Conservation (phyloP, 1,140 invertebrate genomes). For the Gonioctena quinquepunctata region DNA sequence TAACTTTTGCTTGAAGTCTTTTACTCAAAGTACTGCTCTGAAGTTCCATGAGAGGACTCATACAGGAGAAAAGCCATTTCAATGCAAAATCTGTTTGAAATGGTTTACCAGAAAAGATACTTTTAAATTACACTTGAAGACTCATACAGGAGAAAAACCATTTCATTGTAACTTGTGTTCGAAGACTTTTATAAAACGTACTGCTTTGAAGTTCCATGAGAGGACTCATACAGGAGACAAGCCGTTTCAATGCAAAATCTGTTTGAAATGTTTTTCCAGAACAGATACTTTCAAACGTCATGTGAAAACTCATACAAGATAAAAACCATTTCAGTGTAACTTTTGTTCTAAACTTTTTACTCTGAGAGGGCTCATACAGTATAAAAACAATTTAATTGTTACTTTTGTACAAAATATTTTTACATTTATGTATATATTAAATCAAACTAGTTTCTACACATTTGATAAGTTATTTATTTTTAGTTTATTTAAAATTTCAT, state of each 20-base stretch:
- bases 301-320: slow-evolving; percentile 57
- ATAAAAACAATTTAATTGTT: slow-evolving; percentile 28
- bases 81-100: background rate
- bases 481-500: no score
- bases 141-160: slow-evolving; percentile 39
- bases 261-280: slow-evolving; percentile 34
- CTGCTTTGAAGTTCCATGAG: slow-evolving; percentile 56
- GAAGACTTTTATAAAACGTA: slow-evolving; percentile 55
- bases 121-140: slow-evolving; percentile 49
- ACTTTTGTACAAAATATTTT: no score
- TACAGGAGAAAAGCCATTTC: background rate
- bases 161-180: slow-evolving; percentile 60
- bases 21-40: no score
- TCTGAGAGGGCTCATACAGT: slow-evolving; percentile 26
- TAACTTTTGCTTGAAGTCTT: no score
- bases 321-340: slow-evolving; percentile 62
- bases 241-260: slow-evolving; percentile 58
- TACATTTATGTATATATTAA: no score
- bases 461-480: no score
- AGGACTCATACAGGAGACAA: slow-evolving; percentile 60
- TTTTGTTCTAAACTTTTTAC: slow-evolving; percentile 60
- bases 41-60: no score
- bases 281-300: slow-evolving; percentile 48
- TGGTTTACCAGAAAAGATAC: background rate
- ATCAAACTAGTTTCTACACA: no score